These are phyloP conservation scores for Dasyurus viverrinus DNA, from an alignment of 2,113 vertebrate genomes.

Conservation along the genomic window DNA sequence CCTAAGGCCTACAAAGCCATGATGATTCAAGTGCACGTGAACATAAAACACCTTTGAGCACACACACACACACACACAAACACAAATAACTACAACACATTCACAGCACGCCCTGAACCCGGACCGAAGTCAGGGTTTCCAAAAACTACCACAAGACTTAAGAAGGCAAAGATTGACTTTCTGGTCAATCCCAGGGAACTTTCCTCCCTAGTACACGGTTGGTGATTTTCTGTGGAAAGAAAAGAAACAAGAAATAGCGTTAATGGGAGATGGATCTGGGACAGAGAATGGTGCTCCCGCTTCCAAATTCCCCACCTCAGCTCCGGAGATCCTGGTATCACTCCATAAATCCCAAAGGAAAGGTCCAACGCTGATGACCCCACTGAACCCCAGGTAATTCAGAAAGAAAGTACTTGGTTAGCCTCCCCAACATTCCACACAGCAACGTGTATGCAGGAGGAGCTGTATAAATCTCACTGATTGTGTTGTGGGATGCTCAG, in stretches of 20 bases:
- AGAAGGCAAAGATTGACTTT: not conserved
- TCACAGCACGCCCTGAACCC: not conserved
- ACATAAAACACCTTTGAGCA: constrained; percentile 10
- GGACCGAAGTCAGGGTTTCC: not conserved
- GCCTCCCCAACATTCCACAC: not conserved
- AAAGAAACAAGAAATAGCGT: constrained; percentile 13
- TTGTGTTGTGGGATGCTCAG: no score
- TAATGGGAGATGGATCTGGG: not conserved
- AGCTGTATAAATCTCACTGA: not conserved
- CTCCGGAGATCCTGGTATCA: not conserved
- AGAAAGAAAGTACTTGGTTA: not conserved
- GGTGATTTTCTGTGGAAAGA: constrained; percentile 83
- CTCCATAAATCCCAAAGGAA: not conserved
- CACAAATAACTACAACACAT: not conserved
- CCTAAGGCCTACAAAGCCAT: not conserved
- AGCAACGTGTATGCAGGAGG: not conserved
- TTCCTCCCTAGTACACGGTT: constrained; percentile 85
- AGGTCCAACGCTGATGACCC: not conserved
- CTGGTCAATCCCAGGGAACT: constrained; percentile 83
- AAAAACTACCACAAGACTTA: not conserved
- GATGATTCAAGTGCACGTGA: constrained; percentile 5
- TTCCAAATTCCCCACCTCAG: not conserved
- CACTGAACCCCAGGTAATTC: not conserved
- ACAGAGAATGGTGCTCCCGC: not conserved
- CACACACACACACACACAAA: no score